Percentiles rank a stretch among this genome's conserved stretches.
Evolutionary conservation across 2,797 vertebrate species (phyloP).

Genomic region (Hemitrygon akajei): DNA sequence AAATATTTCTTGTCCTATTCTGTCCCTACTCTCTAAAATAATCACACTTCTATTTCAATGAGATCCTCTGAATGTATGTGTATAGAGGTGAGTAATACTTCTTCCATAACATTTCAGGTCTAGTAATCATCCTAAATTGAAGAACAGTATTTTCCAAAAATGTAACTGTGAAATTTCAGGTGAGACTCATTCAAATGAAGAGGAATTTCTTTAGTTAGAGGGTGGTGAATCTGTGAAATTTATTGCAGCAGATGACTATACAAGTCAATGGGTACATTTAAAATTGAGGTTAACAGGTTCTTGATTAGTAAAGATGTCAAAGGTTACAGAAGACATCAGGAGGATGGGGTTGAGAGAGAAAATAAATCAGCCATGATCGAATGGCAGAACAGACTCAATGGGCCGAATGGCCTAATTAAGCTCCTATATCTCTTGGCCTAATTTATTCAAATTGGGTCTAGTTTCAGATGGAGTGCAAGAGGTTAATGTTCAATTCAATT

Average conservation of each 20-base stretch:
- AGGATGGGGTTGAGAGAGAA: too few relatives aligned
- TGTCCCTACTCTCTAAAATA: not conserved
- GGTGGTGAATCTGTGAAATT: too few relatives aligned
- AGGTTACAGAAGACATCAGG: too few relatives aligned
- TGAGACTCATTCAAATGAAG: not conserved
- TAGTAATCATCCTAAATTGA: not conserved
- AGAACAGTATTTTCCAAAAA: not conserved
- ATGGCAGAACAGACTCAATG: too few relatives aligned
- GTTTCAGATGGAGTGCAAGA: not conserved
- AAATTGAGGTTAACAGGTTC: too few relatives aligned
- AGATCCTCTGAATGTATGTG: not conserved
- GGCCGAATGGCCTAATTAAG: too few relatives aligned
- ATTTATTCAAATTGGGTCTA: not conserved
- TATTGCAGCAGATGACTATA: too few relatives aligned
- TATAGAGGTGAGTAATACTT: not conserved
- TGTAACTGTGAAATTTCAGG: not conserved
- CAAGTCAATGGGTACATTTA: too few relatives aligned
- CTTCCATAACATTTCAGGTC: not conserved
- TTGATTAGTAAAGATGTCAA: too few relatives aligned
- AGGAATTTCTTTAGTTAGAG: too few relatives aligned
- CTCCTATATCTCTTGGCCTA: too few relatives aligned
- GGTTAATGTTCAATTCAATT: conserved; percentile 7
- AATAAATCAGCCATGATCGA: too few relatives aligned
- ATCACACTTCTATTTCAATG: not conserved
- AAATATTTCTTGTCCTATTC: not conserved